phyloP scores from a whole-genome alignment of 1,140 invertebrate species.

The Scaptomyza pallida region DNA sequence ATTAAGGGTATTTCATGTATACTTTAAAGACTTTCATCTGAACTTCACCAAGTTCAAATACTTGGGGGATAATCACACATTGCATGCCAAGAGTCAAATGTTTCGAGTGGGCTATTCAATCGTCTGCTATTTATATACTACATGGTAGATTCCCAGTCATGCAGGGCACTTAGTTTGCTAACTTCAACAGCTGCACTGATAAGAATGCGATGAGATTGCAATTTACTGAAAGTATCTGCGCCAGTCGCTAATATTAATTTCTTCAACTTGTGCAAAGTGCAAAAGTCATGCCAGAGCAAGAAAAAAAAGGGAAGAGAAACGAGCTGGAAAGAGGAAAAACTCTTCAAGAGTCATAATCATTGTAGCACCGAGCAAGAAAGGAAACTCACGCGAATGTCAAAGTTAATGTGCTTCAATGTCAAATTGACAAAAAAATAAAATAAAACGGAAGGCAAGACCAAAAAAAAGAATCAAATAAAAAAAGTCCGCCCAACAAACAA shows the following conservation, averaged over 20 bases:
- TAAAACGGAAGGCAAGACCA: neutral
- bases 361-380: slow-evolving; percentile 9
- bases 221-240: slow-evolving; percentile 36
- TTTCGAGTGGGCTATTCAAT: slow-evolving; percentile 20
- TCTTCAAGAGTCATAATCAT: slow-evolving; percentile 69
- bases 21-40: too few species aligned
- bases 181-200: slow-evolving; percentile 56
- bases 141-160: slow-evolving; percentile 44
- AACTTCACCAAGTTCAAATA: too few species aligned
- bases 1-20: too few species aligned
- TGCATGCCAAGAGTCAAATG: neutral
- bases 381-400: slow-evolving; percentile 66
- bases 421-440: slow-evolving; percentile 45
- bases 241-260: slow-evolving; percentile 65
- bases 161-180: slow-evolving; percentile 54
- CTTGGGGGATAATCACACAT: neutral
- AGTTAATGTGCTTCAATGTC: slow-evolving; percentile 71
- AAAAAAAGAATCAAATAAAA: slow-evolving; percentile 18
- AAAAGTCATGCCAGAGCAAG: slow-evolving; percentile 60
- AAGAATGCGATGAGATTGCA: slow-evolving; percentile 64
- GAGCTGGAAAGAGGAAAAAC: slow-evolving; percentile 12
- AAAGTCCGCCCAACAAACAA: slow-evolving; percentile 2
- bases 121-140: slow-evolving; percentile 27
- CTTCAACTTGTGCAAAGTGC: slow-evolving; percentile 68
- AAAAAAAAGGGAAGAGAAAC: neutral